These are phyloP conservation scores for Molanna angustata DNA, from an alignment of 2,888 invertebrate species.

Conservation along the genomic window DNA sequence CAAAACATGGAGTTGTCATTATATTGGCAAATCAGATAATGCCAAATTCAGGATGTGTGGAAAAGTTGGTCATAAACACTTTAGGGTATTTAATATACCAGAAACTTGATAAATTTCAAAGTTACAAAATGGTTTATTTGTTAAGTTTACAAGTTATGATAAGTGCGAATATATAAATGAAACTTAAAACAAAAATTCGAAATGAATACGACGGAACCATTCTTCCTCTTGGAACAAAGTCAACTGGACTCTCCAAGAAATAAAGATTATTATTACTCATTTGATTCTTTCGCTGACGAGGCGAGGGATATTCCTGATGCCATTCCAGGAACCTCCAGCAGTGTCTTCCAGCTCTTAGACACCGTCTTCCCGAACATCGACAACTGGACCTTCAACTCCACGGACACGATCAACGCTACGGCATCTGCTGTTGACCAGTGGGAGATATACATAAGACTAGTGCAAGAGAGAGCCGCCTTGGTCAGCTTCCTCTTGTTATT, in stretches of 20 bases:
- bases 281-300: constrained; percentile 24
- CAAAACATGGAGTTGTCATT: too few species aligned
- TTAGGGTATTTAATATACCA: too few species aligned
- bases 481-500: constrained; percentile 83
- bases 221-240: constrained; percentile 24
- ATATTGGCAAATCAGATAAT: too few species aligned
- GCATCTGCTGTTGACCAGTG: constrained; percentile 43
- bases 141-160: too few species aligned
- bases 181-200: too few species aligned
- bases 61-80: too few species aligned
- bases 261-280: constrained; percentile 24
- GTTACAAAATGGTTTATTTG: too few species aligned
- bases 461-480: constrained; percentile 68
- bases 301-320: constrained; percentile 6
- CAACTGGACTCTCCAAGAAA: constrained; percentile 28
- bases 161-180: too few species aligned
- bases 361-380: constrained; percentile 18
- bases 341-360: constrained; percentile 20
- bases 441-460: constrained; percentile 50
- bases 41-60: too few species aligned
- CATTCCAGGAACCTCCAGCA: constrained; percentile 13
- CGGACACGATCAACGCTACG: constrained; percentile 37
- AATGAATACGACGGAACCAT: constrained; percentile 31
- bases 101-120: too few species aligned
- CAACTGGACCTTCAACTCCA: constrained; percentile 14